These are phyloP conservation scores for Dinomys branickii DNA, from an alignment of 2,113 vertebrate genomes.

Conservation along the genomic window DNA sequence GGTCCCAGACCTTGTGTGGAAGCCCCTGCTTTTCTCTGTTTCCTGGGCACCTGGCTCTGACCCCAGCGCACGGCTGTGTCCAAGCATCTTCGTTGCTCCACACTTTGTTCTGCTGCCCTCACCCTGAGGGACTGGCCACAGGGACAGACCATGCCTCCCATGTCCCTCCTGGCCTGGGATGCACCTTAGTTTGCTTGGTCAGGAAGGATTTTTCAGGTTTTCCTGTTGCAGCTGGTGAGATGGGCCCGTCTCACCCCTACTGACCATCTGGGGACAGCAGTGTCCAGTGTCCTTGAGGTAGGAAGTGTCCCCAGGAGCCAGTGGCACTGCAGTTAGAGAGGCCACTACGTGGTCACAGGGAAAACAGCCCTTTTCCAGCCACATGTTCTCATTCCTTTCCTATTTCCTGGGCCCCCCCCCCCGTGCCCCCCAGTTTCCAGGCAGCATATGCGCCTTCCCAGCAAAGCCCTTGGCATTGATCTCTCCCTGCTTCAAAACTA, in stretches of 20 bases:
- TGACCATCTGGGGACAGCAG: neutral
- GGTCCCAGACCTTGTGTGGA: neutral
- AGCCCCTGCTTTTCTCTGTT: neutral
- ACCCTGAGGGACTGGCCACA: neutral
- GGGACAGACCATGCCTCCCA: neutral
- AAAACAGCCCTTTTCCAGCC: neutral
- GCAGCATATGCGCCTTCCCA: neutral
- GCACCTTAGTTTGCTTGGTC: neutral
- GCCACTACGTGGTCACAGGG: too few species aligned
- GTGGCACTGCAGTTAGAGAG: neutral
- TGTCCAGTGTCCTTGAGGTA: neutral
- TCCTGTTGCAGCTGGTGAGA: neutral
- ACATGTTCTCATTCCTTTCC: neutral
- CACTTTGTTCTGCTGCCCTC: neutral
- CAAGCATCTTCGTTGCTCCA: neutral
- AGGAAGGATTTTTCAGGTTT: neutral
- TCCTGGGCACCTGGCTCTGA: too few species aligned
- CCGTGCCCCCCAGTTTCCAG: neutral
- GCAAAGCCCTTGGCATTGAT: neutral
- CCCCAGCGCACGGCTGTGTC: neutral
- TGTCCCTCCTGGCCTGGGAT: neutral
- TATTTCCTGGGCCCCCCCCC: neutral
- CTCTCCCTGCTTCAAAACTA: neutral
- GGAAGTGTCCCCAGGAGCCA: neutral
- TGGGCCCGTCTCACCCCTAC: neutral